A percentile compares a stretch with the other conserved stretches of the same genome.
Conservation (phyloP, 1,140 invertebrate species). For the Aphidius ervi region DNA sequence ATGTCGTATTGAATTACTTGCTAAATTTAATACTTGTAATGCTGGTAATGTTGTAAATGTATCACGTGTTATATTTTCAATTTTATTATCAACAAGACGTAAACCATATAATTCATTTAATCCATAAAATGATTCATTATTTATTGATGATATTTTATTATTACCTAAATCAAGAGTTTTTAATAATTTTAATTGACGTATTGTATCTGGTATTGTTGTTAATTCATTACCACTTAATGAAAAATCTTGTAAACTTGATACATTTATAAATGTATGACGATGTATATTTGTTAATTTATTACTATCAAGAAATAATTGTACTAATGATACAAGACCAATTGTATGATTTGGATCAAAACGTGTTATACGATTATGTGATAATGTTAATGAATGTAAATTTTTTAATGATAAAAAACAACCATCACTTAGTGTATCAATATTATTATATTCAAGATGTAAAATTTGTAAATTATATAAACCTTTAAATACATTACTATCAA, state of each 20-base stretch:
- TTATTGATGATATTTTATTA: conserved; percentile 72
- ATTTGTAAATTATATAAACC: conserved; percentile 73
- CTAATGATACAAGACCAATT: conserved; percentile 67
- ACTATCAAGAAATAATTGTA: conserved; percentile 69
- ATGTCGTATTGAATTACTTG: conserved; percentile 75
- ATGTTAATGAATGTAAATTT: conserved; percentile 71
- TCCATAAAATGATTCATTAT: conserved; percentile 77
- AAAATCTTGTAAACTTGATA: conserved; percentile 77
- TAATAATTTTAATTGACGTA: conserved; percentile 67
- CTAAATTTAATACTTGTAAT: conserved; percentile 83
- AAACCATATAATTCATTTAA: conserved; percentile 75
- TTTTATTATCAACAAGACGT: conserved; percentile 79
- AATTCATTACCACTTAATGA: conserved; percentile 81
- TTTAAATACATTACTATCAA: conserved; percentile 70
- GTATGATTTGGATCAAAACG: conserved; percentile 68
- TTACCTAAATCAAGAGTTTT: conserved; percentile 81
- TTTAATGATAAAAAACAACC: conserved; percentile 69
- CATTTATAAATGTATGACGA: conserved; percentile 72
- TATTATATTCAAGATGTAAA: conserved; percentile 72
- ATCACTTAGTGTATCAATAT: conserved; percentile 67
- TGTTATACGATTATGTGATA: conserved; percentile 69
- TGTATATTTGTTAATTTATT: conserved; percentile 69
- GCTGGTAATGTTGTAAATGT: conserved; percentile 76
- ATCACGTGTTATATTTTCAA: conserved; percentile 79
- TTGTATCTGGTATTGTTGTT: conserved; percentile 71